A percentile compares a stretch with the other conserved stretches of the same genome.
Conservation (phyloP, 2,113 vertebrate genomes). For the Brachypodius melanocephalos region DNA sequence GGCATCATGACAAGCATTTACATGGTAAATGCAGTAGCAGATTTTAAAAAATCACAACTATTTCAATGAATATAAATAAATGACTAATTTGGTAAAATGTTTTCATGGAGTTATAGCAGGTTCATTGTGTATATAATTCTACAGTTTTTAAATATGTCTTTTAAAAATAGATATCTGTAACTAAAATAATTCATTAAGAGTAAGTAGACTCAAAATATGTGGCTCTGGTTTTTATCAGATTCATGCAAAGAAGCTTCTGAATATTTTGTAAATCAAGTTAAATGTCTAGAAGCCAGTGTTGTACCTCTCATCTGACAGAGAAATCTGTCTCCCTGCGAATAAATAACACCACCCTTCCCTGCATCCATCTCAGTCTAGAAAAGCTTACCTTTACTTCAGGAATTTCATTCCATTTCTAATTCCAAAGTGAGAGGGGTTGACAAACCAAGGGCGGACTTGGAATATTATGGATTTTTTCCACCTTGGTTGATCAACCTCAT, state of each 20-base stretch:
- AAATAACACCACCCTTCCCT: neutral
- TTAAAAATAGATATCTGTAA: neutral
- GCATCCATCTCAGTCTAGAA: neutral
- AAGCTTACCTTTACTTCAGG: neutral
- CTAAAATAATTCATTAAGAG: neutral
- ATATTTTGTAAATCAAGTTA: neutral
- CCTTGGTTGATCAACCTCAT: slow-evolving; percentile 66
- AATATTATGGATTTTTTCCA: slow-evolving; percentile 69
- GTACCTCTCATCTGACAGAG: neutral
- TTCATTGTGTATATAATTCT: neutral
- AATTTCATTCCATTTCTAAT: neutral
- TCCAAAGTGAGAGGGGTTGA: slow-evolving; percentile 44
- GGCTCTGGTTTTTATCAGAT: neutral
- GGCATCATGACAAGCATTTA: neutral
- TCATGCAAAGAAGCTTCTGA: neutral
- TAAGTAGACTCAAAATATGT: neutral
- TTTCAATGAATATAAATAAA: slow-evolving; percentile 46
- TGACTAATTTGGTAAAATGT: slow-evolving; percentile 11
- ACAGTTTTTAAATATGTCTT: neutral
- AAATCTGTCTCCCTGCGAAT: fast-evolving
- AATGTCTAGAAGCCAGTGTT: neutral
- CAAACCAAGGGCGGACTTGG: slow-evolving; percentile 53
- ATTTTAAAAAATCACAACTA: neutral
- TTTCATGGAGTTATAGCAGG: neutral
- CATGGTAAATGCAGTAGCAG: neutral